A percentile compares a stretch with the other conserved stretches of the same genome.
phyloP scores from a whole-genome alignment of 1,140 invertebrate species.

The Colletes latitarsis region DNA sequence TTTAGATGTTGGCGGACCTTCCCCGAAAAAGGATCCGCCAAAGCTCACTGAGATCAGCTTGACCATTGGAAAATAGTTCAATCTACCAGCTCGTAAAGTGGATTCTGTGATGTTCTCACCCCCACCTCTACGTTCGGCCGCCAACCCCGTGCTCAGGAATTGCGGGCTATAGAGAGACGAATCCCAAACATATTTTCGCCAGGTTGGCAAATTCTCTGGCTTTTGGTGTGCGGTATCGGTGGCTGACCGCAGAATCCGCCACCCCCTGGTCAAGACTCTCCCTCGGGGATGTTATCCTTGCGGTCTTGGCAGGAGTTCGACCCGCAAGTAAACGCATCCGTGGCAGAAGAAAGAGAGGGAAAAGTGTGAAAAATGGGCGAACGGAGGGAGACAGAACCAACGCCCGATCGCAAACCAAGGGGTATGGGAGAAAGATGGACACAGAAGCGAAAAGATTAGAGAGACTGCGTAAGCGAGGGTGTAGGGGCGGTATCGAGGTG shows the following conservation, averaged over 20 bases:
- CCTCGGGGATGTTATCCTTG: constrained; percentile 72
- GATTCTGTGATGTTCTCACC: constrained; percentile 69
- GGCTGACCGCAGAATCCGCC: constrained; percentile 64
- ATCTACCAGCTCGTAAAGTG: constrained; percentile 70
- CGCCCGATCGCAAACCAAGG: too few relatives aligned
- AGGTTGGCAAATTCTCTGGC: constrained; percentile 77
- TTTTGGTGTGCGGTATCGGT: constrained; percentile 57
- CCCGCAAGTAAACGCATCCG: constrained; percentile 39
- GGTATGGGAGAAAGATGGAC: constrained; percentile 2
- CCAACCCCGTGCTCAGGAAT: constrained; percentile 4
- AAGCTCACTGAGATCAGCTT: constrained; percentile 16
- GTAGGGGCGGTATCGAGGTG: background rate
- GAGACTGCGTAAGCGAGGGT: background rate
- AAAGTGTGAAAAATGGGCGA: background rate
- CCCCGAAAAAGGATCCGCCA: background rate
- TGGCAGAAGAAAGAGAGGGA: background rate
- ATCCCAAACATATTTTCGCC: constrained; percentile 79
- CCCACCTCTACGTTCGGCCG: background rate
- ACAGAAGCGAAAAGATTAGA: constrained; percentile 5
- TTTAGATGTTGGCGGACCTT: background rate
- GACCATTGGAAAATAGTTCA: constrained; percentile 46
- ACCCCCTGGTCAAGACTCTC: constrained; percentile 61
- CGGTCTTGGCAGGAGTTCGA: constrained; percentile 36
- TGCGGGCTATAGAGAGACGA: constrained; percentile 34
- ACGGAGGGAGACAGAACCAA: background rate